A percentile compares a stretch with the other conserved stretches of the same genome.
Evolutionary conservation across 2,888 invertebrate species (phyloP).

Genomic region (Tetramorium bicarinatum): DNA sequence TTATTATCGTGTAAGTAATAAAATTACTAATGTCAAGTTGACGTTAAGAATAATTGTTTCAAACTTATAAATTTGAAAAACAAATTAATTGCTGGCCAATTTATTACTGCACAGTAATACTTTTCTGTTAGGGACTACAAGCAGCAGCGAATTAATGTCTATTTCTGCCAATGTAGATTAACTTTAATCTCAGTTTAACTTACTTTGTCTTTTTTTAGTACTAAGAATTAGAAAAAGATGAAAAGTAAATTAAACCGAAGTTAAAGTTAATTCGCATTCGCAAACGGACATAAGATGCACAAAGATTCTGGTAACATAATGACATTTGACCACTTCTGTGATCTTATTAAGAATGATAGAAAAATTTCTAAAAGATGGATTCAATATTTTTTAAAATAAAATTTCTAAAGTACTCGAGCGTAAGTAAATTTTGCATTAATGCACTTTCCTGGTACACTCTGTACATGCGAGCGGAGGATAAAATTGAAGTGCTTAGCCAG

Average conservation of each 20-base stretch:
- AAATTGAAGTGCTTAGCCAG: slow-evolving; percentile 5
- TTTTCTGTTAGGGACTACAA: neutral
- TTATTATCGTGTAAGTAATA: too few relatives aligned
- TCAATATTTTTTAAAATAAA: neutral
- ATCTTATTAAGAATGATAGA: neutral
- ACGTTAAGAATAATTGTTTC: too few relatives aligned
- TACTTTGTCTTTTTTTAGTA: too few relatives aligned
- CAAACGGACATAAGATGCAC: neutral
- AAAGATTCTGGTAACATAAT: neutral
- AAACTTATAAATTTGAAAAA: too few relatives aligned
- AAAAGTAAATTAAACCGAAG: too few relatives aligned
- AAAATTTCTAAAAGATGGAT: neutral
- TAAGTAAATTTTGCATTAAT: neutral
- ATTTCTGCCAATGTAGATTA: too few relatives aligned
- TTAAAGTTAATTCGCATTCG: too few relatives aligned
- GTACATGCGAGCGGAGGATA: neutral
- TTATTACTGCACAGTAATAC: too few relatives aligned
- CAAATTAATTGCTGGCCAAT: too few relatives aligned
- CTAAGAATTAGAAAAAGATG: too few relatives aligned
- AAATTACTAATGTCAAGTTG: too few relatives aligned
- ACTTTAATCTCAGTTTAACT: too few relatives aligned
- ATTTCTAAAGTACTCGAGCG: neutral
- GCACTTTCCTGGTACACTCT: neutral
- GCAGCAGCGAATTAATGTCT: neutral
- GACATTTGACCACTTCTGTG: neutral